phyloP scores from a whole-genome alignment of 2,888 invertebrate genomes.

The Liodrosophila aerea region DNA sequence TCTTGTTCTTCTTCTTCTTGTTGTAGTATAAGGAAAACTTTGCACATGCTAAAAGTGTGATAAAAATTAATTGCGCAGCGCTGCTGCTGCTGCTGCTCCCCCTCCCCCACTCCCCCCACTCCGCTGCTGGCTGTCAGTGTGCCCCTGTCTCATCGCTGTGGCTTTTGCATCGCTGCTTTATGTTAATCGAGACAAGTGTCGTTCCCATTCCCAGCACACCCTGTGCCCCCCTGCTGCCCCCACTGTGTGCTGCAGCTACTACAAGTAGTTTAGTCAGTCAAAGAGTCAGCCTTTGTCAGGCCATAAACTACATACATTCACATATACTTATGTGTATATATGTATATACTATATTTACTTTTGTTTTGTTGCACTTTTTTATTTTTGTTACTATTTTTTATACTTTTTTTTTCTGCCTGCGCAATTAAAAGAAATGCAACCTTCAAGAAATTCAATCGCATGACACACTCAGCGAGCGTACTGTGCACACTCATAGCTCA shows the following conservation, averaged over 20 bases:
- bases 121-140: not conserved
- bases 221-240: conserved; percentile 4
- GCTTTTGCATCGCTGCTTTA: conserved; percentile 47
- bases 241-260: conserved; percentile 10
- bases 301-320: conserved; percentile 4
- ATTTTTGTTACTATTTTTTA: no score
- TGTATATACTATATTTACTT: conserved; percentile 20
- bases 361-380: conserved; percentile 21
- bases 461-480: conserved; percentile 31
- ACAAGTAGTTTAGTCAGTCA: conserved; percentile 56
- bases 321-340: conserved; percentile 10
- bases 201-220: conserved; percentile 35
- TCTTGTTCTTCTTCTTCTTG: no score
- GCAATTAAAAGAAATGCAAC: conserved; percentile 70
- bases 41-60: conserved; percentile 78
- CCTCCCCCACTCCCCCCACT: not conserved
- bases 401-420: conserved; percentile 51
- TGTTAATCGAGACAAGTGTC: conserved; percentile 66
- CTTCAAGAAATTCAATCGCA: conserved; percentile 67
- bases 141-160: not conserved
- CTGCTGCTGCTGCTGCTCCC: conserved; percentile 27
- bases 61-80: conserved; percentile 81
- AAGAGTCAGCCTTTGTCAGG: conserved; percentile 52
- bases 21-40: conserved; percentile 37
- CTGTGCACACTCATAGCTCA: no score